Evolutionary conservation across 2,113 vertebrate species (phyloP).

Genomic region (Dolichallabes microphthalmus): DNA sequence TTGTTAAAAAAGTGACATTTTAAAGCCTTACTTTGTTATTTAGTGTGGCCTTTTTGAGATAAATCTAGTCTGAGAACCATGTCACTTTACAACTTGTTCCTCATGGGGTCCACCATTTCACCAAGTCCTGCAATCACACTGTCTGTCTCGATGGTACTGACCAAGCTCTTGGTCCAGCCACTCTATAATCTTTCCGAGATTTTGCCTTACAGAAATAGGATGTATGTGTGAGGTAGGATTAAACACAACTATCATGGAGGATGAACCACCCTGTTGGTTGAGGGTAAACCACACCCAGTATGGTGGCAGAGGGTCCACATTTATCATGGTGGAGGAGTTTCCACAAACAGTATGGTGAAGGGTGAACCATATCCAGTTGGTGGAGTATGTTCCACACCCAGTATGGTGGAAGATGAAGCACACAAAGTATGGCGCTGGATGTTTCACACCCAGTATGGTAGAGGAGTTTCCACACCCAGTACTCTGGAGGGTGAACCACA

Average conservation of each 20-base stretch:
- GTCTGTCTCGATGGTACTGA: not conserved
- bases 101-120: not conserved
- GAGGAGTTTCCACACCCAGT: not conserved
- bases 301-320: not conserved
- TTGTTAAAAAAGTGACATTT: not conserved
- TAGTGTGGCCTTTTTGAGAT: not conserved
- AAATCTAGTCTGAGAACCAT: not conserved
- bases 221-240: too few species aligned
- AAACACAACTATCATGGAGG: not conserved
- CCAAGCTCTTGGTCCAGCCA: not conserved
- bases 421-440: not conserved
- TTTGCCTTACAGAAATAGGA: not conserved
- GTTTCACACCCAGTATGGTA: not conserved
- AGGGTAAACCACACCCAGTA: not conserved
- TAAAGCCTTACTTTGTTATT: not conserved
- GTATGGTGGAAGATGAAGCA: not conserved
- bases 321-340: not conserved
- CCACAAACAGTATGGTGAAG: not conserved
- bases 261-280: not conserved
- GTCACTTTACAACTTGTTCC: not conserved
- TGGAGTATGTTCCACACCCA: not conserved
- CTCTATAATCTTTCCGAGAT: not conserved
- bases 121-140: not conserved
- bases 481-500: too few species aligned
- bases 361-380: not conserved